Evolutionary conservation across 2,888 invertebrate species (phyloP).

Genomic region (Aphidoletes aphidimyza): DNA sequence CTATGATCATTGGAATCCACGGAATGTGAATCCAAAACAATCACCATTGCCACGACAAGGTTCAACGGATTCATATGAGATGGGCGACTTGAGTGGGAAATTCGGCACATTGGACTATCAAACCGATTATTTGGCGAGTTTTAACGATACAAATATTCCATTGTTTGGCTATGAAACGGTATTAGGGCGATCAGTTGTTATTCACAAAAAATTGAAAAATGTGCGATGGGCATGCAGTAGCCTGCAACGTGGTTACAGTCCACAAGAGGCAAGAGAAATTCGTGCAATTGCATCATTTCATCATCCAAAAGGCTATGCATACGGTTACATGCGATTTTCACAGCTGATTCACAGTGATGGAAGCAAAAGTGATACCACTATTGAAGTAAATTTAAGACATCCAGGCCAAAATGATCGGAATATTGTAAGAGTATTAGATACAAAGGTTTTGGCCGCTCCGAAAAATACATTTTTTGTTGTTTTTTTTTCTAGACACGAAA

Average conservation of each 20-base stretch:
- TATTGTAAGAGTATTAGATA: constrained; percentile 68
- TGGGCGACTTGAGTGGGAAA: constrained; percentile 88
- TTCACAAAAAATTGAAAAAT: constrained; percentile 76
- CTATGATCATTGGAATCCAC: constrained; percentile 89
- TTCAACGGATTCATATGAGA: constrained; percentile 85
- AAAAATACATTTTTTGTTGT: background rate
- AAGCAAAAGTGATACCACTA: constrained; percentile 85
- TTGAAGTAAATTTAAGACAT: constrained; percentile 90
- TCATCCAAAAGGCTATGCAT: constrained; percentile 85
- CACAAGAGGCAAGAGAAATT: constrained; percentile 85
- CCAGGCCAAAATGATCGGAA: constrained; percentile 88
- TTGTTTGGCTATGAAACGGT: constrained; percentile 85
- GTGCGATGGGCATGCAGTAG: constrained; percentile 86
- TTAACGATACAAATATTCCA: constrained; percentile 84
- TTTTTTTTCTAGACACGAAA: constrained; percentile 73
- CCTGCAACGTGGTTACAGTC: constrained; percentile 87
- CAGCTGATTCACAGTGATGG: constrained; percentile 89
- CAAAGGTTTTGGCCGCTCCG: background rate
- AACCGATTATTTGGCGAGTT: constrained; percentile 70
- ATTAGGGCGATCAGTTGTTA: constrained; percentile 82
- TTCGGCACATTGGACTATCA: constrained; percentile 80
- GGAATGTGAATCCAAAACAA: constrained; percentile 73
- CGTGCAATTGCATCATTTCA: constrained; percentile 91
- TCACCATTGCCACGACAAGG: constrained; percentile 74
- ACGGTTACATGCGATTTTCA: constrained; percentile 87